phyloP scores from a whole-genome alignment of 2,888 invertebrate species.

The Silvanus unidentatus region DNA sequence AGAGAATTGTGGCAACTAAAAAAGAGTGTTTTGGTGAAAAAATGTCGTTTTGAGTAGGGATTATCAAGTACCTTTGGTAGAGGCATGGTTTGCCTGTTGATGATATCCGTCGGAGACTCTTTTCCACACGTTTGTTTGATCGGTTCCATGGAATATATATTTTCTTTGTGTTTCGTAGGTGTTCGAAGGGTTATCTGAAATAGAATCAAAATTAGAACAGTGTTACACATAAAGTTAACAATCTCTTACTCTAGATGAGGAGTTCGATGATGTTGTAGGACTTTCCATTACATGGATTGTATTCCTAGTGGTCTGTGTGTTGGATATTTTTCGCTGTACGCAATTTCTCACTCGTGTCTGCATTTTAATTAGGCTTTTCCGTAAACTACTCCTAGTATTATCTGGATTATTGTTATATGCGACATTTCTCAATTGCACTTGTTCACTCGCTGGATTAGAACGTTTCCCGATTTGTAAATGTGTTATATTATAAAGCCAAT shows the following conservation, averaged over 20 bases:
- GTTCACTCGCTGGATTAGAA: constrained; percentile 13
- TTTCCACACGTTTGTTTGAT: constrained; percentile 8
- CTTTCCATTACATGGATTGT: constrained; percentile 12
- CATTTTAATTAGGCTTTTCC: constrained; percentile 31
- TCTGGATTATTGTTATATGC: constrained; percentile 13
- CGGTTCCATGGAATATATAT: constrained; percentile 22
- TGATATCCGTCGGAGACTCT: constrained; percentile 1
- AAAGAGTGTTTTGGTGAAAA: no score
- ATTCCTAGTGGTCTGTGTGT: constrained; percentile 9
- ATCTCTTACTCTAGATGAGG: constrained; percentile 14
- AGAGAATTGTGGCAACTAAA: no score
- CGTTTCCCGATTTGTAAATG: constrained; percentile 22
- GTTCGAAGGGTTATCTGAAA: constrained; percentile 18
- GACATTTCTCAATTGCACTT: constrained; percentile 14
- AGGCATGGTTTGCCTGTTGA: not conserved
- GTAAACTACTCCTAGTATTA: constrained; percentile 22
- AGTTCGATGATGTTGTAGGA: constrained; percentile 13
- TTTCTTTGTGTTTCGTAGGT: constrained; percentile 16
- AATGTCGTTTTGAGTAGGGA: not conserved
- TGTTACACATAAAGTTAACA: not conserved
- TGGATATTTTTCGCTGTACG: not conserved
- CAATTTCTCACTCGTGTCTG: constrained; percentile 32
- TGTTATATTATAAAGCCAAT: constrained; percentile 26
- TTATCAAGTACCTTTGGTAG: not conserved
- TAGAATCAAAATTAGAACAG: no score